These are phyloP conservation scores for Nerophis lumbriciformis DNA, from an alignment of 2,113 vertebrate genomes.

Conservation along the genomic window DNA sequence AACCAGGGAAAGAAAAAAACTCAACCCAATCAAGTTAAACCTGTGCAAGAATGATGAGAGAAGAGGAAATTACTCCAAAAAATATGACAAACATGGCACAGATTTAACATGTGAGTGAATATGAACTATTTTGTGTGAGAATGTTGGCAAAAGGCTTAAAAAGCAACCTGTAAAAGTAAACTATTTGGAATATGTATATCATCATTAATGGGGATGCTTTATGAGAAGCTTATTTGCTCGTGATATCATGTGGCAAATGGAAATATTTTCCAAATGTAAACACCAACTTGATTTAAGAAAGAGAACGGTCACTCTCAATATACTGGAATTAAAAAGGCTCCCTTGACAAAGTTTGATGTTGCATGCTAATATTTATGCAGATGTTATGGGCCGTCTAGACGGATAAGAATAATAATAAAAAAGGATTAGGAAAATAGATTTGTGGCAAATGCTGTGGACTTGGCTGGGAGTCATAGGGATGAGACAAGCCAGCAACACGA, in stretches of 20 bases:
- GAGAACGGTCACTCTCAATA: not conserved
- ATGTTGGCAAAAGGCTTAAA: too few species aligned
- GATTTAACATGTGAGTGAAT: too few species aligned
- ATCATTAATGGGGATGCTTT: not conserved
- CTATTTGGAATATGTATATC: too few species aligned
- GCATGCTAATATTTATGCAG: not conserved
- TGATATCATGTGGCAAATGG: not conserved
- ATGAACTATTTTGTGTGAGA: too few species aligned
- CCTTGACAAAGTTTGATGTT: not conserved
- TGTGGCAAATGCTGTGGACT: slow-evolving; percentile 26
- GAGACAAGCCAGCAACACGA: slow-evolving; percentile 48
- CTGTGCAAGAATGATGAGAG: not conserved
- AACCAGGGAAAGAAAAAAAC: too few species aligned
- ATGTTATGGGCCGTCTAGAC: not conserved
- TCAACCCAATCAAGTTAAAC: not conserved
- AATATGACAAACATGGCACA: too few species aligned
- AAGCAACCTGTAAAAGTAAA: too few species aligned
- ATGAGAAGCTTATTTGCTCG: not conserved
- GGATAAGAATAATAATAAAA: not conserved
- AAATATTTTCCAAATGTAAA: not conserved
- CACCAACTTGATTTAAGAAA: too few species aligned
- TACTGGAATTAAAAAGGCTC: not conserved
- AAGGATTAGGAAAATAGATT: not conserved
- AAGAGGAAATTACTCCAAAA: not conserved
- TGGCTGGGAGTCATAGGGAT: slow-evolving; percentile 58